These are phyloP conservation scores for Phalanger gymnotis DNA, from an alignment of 2,797 vertebrate species.

Conservation along the genomic window DNA sequence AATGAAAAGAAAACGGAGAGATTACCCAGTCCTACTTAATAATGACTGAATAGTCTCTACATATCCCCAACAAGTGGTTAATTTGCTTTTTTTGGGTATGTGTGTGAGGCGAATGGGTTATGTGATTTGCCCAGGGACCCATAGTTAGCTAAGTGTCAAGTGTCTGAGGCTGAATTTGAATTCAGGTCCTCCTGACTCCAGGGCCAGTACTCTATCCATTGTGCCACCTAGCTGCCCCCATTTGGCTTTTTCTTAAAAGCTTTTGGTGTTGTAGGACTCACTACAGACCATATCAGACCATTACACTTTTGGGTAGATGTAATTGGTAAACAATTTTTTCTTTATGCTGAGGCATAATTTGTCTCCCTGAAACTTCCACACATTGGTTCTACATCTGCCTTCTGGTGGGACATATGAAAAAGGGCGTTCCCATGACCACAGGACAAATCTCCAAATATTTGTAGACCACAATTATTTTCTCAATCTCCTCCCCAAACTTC, in stretches of 20 bases:
- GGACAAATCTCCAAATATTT: neutral
- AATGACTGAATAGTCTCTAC: neutral
- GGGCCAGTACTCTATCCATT: too few species aligned
- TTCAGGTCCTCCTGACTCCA: too few species aligned
- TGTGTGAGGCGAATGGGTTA: too few species aligned
- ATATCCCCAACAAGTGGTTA: neutral
- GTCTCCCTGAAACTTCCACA: neutral
- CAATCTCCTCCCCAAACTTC: neutral
- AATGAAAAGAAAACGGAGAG: neutral
- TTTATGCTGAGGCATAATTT: neutral
- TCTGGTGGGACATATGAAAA: neutral
- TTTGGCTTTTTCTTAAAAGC: too few species aligned
- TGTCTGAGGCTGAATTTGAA: too few species aligned
- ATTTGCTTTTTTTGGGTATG: neutral
- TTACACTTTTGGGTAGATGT: neutral
- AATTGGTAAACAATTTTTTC: neutral
- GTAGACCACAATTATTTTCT: neutral
- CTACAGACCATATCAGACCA: neutral
- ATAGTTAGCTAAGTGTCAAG: too few species aligned
- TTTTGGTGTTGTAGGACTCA: too few species aligned
- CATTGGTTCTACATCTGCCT: neutral
- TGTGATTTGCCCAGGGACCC: too few species aligned
- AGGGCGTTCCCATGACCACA: neutral
- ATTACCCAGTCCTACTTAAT: neutral
- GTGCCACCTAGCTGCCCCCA: too few species aligned